Base-by-base conservation (phyloP, 1,140 invertebrate species). In the Drosophila ercepeae region DNA sequence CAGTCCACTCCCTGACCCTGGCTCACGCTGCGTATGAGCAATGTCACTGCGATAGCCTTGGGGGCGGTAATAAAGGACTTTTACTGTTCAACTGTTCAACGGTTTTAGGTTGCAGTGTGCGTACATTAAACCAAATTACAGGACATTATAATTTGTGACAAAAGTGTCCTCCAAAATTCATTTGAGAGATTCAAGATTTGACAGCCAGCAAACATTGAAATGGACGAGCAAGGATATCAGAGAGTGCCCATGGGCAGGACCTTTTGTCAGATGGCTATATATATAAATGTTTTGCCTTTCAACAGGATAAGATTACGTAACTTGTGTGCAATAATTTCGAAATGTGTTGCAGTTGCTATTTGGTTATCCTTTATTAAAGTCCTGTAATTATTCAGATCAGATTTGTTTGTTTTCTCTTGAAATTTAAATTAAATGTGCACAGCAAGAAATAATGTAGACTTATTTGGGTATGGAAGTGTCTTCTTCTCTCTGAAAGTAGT, bases 111-210 rank as follows among this genome's bases (percentile, higher is more conserved):
- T 55, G 42, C 41, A 60, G 52, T 63, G 77, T 49, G 54, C 34
- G 34, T 32, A 57, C 71, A 81, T 81, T 81, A 81, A 60, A 67
- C 57, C 52, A 75, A 81, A 75, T 81, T 75, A 67, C 54, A 54
- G 25, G 55, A 79, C 71, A 75, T 81, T 81, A 81, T 57, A 75
- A 75, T 75, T 75, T 75, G 72, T 67, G 52, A 36, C 29, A 59
- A 61, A 71, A 75, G 58, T 61, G 70, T 32, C 63, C 63, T 44
- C 61, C 46, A 50, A 44, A 58, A 78, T 74, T 78, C 54, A 60
- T 67, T 70, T 55, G 36, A 32, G 18, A 72, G 60, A 70, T 50
- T 27, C 55, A 36, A 34, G 39, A 55, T 67, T 45, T 64, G 32
- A 18, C 25, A 61, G 29, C 4, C 42, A 42, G 49, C 50, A 70